Evolutionary conservation across 1,140 invertebrate species (phyloP).

Genomic region (Homalodisca vitripennis): DNA sequence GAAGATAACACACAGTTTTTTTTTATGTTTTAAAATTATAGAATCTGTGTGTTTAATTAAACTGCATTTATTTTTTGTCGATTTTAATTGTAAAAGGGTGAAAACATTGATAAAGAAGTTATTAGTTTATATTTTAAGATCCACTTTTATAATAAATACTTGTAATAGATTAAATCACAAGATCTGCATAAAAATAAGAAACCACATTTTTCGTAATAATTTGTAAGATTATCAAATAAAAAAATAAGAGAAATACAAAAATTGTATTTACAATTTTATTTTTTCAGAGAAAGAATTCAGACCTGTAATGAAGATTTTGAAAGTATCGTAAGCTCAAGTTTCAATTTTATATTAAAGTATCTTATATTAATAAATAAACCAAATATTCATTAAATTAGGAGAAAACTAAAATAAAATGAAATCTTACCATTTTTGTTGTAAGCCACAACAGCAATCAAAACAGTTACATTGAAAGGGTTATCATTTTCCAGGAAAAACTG

Average conservation of each 20-base stretch:
- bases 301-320: too few relatives aligned
- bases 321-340: too few relatives aligned
- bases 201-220: not conserved
- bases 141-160: too few relatives aligned
- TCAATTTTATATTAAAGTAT: too few relatives aligned
- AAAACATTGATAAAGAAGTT: not conserved
- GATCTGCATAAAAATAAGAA: not conserved
- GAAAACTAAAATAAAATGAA: too few relatives aligned
- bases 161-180: too few relatives aligned
- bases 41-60: not conserved
- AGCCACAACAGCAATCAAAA: constrained; percentile 54
- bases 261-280: too few relatives aligned
- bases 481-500: constrained; percentile 50
- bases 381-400: too few relatives aligned
- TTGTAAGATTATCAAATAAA: not conserved
- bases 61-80: not conserved
- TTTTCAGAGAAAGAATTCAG: too few relatives aligned
- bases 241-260: too few relatives aligned
- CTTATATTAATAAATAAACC: too few relatives aligned
- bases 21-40: too few relatives aligned
- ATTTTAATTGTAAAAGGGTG: not conserved
- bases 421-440: constrained; percentile 56
- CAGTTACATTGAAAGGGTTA: constrained; percentile 48
- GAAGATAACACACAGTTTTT: not conserved
- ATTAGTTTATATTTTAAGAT: not conserved